Conservation (phyloP, 92 coral and sea anemone genomes). For the Epizoanthus scotinus region DNA sequence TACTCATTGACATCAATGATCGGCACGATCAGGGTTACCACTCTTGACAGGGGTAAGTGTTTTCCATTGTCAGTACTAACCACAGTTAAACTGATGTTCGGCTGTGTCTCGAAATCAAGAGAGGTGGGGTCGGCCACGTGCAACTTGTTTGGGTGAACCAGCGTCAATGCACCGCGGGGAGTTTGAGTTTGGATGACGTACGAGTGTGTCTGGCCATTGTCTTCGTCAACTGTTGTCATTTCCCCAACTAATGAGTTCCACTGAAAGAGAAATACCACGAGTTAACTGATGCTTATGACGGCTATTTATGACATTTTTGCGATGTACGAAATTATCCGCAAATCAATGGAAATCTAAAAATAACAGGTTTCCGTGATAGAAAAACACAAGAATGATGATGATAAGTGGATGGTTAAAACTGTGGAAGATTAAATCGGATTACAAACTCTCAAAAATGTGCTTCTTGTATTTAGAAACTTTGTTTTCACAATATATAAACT, state of each 20-base stretch:
- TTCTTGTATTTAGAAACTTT: too few species aligned
- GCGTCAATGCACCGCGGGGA: slow-evolving; percentile 53
- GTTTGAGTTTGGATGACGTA: slow-evolving; percentile 63
- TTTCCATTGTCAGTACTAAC: slow-evolving; percentile 65
- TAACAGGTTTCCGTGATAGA: too few species aligned
- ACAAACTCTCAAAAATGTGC: too few species aligned
- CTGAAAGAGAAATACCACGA: slow-evolving; percentile 15
- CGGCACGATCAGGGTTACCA: slow-evolving; percentile 58
- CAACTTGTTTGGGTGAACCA: slow-evolving; percentile 47
- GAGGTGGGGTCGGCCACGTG: slow-evolving; percentile 54
- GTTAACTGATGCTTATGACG: too few species aligned
- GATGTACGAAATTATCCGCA: too few species aligned
- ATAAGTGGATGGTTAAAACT: too few species aligned
- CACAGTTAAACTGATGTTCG: slow-evolving; percentile 56
- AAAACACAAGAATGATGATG: too few species aligned
- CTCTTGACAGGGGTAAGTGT: slow-evolving; percentile 58
- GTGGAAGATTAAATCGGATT: too few species aligned
- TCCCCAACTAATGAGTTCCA: slow-evolving; percentile 55
- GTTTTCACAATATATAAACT: too few species aligned
- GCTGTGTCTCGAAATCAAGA: slow-evolving; percentile 59
- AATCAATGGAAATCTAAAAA: too few species aligned
- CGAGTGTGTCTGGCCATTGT: slow-evolving; percentile 60
- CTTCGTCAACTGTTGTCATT: slow-evolving; percentile 65
- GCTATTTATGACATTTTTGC: too few species aligned
- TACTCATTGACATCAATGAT: slow-evolving; percentile 63